Percentiles rank a stretch among this genome's conserved stretches.
Evolutionary conservation across 2,113 vertebrate species (phyloP).

Genomic region (Telmatochromis sp.): DNA sequence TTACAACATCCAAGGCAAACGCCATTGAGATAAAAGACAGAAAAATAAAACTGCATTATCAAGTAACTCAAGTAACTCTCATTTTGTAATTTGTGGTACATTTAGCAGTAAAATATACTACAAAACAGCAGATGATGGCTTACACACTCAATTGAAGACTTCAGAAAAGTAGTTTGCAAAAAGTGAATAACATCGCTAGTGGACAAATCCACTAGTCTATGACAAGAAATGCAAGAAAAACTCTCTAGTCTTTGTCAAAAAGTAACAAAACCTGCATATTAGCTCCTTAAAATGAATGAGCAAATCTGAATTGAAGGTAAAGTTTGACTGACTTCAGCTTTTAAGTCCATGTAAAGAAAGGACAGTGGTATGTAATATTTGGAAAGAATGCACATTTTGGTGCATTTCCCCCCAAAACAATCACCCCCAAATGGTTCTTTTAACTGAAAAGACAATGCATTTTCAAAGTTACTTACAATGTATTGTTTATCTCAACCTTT

Average conservation of each 20-base stretch:
- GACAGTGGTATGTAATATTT: not conserved
- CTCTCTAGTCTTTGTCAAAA: not conserved
- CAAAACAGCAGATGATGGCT: not conserved
- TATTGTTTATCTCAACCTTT: not conserved
- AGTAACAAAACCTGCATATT: not conserved
- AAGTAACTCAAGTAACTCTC: not conserved
- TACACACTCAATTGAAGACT: not conserved
- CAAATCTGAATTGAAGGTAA: not conserved
- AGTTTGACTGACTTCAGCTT: not conserved
- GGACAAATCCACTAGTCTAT: not conserved
- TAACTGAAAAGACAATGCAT: not conserved
- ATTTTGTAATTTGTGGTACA: not conserved
- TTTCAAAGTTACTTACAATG: not conserved
- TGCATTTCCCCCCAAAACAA: not conserved
- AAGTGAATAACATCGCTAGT: not conserved
- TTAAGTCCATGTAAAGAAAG: not conserved
- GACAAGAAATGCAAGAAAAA: not conserved
- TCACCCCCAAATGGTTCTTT: not conserved
- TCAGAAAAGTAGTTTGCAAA: not conserved
- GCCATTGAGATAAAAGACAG: not conserved
- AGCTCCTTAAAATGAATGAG: not conserved
- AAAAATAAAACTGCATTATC: not conserved
- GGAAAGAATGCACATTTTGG: not conserved
- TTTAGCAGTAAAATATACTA: not conserved
- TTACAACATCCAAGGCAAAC: conserved; percentile 1